Conservation (phyloP, 2,113 vertebrate genomes). For the Mobula hypostoma region DNA sequence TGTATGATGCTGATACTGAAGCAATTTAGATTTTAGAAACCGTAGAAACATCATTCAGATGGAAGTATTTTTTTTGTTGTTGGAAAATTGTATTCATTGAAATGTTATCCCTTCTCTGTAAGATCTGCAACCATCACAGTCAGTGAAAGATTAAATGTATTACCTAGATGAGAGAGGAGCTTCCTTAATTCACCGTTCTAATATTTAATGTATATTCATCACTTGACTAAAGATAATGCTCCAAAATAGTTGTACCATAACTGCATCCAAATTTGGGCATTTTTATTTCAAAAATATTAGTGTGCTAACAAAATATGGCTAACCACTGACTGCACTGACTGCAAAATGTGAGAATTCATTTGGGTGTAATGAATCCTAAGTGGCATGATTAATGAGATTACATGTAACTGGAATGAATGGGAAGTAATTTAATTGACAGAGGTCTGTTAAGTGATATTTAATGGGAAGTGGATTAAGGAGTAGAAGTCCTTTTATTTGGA, state of each 20-base stretch:
- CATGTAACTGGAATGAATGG: not conserved
- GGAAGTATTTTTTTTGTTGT: not conserved
- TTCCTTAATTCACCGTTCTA: not conserved
- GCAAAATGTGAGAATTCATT: not conserved
- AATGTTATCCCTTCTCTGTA: not conserved
- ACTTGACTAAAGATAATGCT: not conserved
- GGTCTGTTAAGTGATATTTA: not conserved
- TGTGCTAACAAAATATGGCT: not conserved
- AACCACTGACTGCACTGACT: not conserved
- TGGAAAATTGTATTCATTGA: too few relatives aligned
- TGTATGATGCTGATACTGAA: not conserved
- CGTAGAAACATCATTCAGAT: not conserved
- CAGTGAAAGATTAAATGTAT: not conserved
- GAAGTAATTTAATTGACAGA: not conserved
- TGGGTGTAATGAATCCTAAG: not conserved
- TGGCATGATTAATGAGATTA: not conserved
- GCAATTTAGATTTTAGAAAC: not conserved
- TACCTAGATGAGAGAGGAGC: not conserved
- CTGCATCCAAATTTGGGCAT: not conserved
- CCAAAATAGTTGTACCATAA: not conserved
- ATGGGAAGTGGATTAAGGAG: not conserved
- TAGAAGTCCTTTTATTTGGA: not conserved
- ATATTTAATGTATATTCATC: not conserved
- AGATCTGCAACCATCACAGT: not conserved
- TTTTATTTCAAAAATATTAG: not conserved